Percentiles rank a stretch among this genome's conserved stretches.
phyloP scores from a whole-genome alignment of 2,113 vertebrate genomes.

The Pongo abelii region DNA sequence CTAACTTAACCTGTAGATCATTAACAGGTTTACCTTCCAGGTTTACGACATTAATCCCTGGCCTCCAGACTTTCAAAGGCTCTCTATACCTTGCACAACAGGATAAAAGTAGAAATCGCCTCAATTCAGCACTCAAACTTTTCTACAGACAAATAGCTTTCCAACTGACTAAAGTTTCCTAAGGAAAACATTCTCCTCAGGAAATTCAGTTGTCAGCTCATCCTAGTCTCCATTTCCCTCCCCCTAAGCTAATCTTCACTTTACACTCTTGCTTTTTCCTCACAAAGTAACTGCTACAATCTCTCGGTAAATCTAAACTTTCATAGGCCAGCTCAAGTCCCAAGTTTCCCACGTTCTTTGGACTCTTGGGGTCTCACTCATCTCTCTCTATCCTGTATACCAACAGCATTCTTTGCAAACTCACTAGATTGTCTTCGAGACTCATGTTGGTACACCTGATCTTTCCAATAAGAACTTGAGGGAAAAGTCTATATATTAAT shows the following conservation, averaged over 20 bases:
- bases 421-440: neutral
- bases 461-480: neutral
- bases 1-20: conserved; percentile 19
- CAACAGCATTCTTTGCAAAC: conserved; percentile 27
- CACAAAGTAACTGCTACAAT: conserved; percentile 40
- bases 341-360: conserved; percentile 58
- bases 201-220: conserved; percentile 43
- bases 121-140: neutral
- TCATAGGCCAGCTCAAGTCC: neutral
- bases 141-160: neutral
- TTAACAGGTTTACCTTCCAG: neutral
- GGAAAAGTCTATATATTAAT: neutral
- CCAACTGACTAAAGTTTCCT: neutral
- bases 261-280: conserved; percentile 11
- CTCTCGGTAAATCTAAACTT: conserved; percentile 60
- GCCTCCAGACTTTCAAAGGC: conserved; percentile 1
- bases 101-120: conserved; percentile 34
- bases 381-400: conserved; percentile 22
- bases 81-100: neutral
- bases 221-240: neutral
- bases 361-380: neutral
- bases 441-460: neutral
- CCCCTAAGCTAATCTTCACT: neutral
- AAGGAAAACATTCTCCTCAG: neutral
- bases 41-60: neutral